These are phyloP conservation scores for Brachionus paranguensis DNA, from an alignment of 1,140 invertebrate genomes.

Conservation along the genomic window DNA sequence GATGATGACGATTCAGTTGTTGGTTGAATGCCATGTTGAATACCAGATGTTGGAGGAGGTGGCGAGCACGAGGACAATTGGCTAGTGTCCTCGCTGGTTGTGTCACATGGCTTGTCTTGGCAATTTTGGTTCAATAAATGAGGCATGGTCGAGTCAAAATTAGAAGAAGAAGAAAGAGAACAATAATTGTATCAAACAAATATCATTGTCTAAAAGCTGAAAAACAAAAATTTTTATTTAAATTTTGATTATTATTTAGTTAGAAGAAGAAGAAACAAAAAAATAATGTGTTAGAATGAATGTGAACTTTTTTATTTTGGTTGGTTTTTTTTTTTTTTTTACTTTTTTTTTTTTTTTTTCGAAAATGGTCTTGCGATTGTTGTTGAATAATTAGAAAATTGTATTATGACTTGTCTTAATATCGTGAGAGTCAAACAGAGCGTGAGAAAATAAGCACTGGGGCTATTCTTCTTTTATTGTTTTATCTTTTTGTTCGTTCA, in stretches of 20 bases:
- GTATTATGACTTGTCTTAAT: conserved; percentile 8
- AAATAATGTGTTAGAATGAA: too few relatives aligned
- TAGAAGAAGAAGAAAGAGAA: too few relatives aligned
- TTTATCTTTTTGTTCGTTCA: conserved; percentile 9
- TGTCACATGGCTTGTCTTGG: background rate
- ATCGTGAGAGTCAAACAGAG: background rate
- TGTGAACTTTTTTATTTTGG: background rate
- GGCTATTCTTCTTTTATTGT: background rate
- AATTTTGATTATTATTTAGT: too few relatives aligned
- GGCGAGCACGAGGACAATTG: background rate
- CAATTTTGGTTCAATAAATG: background rate
- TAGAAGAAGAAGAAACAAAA: too few relatives aligned
- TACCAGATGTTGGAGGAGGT: background rate
- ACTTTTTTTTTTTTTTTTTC: background rate
- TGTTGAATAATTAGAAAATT: conserved; percentile 15
- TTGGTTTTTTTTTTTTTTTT: background rate
- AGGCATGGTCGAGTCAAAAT: background rate
- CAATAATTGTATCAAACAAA: background rate
- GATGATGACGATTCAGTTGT: background rate
- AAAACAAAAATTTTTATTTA: too few relatives aligned
- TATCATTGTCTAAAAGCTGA: background rate
- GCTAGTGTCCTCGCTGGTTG: background rate
- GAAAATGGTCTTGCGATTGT: background rate
- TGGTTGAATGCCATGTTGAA: background rate
- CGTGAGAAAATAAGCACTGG: background rate